phyloP scores from a whole-genome alignment of 2,797 vertebrate genomes.

The Rousettus madagascariensis region DNA sequence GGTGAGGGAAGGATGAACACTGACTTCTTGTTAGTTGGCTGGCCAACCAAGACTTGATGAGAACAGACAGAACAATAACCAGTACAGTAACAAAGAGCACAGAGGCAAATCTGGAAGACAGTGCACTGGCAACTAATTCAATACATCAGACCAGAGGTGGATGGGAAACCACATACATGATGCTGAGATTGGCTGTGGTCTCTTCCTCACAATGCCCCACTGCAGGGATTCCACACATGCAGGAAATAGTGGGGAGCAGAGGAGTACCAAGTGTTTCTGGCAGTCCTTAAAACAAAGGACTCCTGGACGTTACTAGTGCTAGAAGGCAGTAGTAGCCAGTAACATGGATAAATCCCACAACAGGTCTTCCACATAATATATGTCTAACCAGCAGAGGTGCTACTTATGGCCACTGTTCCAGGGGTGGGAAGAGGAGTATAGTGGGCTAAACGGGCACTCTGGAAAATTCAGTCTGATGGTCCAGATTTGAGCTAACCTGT shows the following conservation, averaged over 20 bases:
- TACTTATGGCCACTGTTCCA: not conserved
- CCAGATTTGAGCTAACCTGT: not conserved
- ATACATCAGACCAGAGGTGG: conserved; percentile 50
- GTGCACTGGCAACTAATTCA: conserved; percentile 58
- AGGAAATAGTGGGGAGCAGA: conserved; percentile 45
- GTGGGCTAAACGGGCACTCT: not conserved
- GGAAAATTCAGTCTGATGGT: not conserved
- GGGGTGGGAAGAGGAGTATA: not conserved
- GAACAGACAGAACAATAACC: conserved; percentile 73
- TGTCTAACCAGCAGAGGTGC: conserved; percentile 5
- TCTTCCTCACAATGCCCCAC: conserved; percentile 27
- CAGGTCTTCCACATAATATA: conserved; percentile 31
- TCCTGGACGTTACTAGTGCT: conserved; percentile 54
- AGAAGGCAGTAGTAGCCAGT: conserved; percentile 18
- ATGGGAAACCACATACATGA: conserved; percentile 63
- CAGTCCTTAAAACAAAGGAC: conserved; percentile 54
- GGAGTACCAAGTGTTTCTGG: conserved; percentile 35
- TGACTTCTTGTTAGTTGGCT: conserved; percentile 72
- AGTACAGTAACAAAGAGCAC: conserved; percentile 66
- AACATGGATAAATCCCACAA: conserved; percentile 15
- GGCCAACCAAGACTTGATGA: conserved; percentile 64
- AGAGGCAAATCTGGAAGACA: conserved; percentile 70
- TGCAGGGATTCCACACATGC: conserved; percentile 61
- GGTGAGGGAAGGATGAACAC: conserved; percentile 29
- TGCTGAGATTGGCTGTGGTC: conserved; percentile 73